Conservation (phyloP, 1,140 invertebrate genomes). For the Aphaenogaster floridana region DNA sequence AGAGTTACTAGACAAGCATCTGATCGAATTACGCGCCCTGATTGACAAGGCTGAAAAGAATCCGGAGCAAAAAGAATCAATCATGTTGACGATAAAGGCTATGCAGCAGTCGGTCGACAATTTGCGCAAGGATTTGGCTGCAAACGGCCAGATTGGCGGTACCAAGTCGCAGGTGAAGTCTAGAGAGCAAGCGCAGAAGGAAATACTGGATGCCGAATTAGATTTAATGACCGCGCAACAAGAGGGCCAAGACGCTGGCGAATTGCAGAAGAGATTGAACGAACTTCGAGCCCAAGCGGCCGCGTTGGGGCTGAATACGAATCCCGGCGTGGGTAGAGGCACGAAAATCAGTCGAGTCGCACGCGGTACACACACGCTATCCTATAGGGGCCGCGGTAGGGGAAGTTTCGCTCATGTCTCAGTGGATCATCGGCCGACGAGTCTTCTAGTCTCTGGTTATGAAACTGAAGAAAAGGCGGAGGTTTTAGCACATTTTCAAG, state of each 20-base stretch:
- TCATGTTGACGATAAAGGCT: slow-evolving; percentile 92
- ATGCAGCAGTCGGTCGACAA: slow-evolving; percentile 93
- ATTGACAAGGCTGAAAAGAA: slow-evolving; percentile 92
- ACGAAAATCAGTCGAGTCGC: slow-evolving; percentile 77
- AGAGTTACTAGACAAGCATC: slow-evolving; percentile 92
- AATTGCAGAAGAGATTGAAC: slow-evolving; percentile 90
- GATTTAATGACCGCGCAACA: slow-evolving; percentile 95
- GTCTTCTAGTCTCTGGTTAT: slow-evolving; percentile 93
- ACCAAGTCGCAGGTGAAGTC: slow-evolving; percentile 85
- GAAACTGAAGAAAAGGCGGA: slow-evolving; percentile 91
- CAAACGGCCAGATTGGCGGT: slow-evolving; percentile 80
- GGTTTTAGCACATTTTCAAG: slow-evolving; percentile 91
- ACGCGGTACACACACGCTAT: slow-evolving; percentile 78
- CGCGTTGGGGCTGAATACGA: slow-evolving; percentile 81
- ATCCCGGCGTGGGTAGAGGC: slow-evolving; percentile 71
- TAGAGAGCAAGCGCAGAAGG: slow-evolving; percentile 91
- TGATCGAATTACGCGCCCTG: slow-evolving; percentile 92
- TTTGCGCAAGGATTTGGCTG: slow-evolving; percentile 90
- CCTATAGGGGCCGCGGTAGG: slow-evolving; percentile 83
- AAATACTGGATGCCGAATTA: slow-evolving; percentile 95
- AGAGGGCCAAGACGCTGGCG: slow-evolving; percentile 91
- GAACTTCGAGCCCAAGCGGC: slow-evolving; percentile 91
- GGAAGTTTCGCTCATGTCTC: slow-evolving; percentile 88
- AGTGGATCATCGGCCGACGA: slow-evolving; percentile 93
- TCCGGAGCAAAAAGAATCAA: slow-evolving; percentile 89